Percentiles rank a stretch among this genome's conserved stretches.
phyloP scores from a whole-genome alignment of 2,797 vertebrate genomes.

The Prionace glauca region DNA sequence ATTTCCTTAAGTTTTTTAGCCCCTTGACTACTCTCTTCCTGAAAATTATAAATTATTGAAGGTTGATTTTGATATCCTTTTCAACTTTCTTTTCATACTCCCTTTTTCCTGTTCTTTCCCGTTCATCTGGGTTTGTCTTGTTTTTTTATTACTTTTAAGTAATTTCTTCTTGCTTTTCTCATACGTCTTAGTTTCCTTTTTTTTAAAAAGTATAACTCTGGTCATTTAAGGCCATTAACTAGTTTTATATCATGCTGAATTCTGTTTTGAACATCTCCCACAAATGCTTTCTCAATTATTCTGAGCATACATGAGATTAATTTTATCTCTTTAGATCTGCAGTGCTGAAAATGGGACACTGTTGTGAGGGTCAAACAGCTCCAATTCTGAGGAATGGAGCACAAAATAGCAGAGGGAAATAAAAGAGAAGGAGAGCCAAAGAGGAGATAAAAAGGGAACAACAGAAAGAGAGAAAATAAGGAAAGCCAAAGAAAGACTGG shows the following conservation, averaged over 20 bases:
- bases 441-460: not conserved
- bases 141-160: not conserved
- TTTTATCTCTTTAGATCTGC: not conserved
- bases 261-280: not conserved
- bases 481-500: not conserved
- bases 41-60: no score
- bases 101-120: no score
- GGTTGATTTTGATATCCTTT: no score
- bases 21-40: no score
- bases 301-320: not conserved
- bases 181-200: not conserved
- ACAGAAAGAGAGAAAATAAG: not conserved
- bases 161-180: not conserved
- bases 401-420: not conserved
- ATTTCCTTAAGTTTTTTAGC: no score
- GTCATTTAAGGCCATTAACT: not conserved
- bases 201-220: not conserved
- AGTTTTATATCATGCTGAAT: not conserved
- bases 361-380: not conserved
- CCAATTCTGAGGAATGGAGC: not conserved
- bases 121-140: no score
- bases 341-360: not conserved
- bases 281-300: not conserved
- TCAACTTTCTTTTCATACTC: no score
- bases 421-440: no score